A percentile compares a stretch with the other conserved stretches of the same genome.
These are phyloP conservation scores for Cataglyphis altisquamis DNA, from an alignment of 2,888 invertebrate genomes.

Conservation along the genomic window DNA sequence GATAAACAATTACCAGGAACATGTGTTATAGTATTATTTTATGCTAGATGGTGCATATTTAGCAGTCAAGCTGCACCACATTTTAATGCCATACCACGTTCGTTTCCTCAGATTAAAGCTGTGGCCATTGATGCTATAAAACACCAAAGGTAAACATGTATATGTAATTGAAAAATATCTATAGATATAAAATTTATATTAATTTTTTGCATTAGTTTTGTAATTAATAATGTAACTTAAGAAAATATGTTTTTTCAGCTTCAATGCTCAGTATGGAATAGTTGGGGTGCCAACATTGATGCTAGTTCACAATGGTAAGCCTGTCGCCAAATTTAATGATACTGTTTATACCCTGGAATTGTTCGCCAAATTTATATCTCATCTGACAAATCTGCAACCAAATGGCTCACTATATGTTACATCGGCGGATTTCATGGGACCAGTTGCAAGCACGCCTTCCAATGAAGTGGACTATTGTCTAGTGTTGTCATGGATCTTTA, in stretches of 20 bases:
- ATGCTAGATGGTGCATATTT: constrained; percentile 95
- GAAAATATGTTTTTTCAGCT: constrained; percentile 85
- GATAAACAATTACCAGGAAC: constrained; percentile 88
- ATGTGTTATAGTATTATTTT: constrained; percentile 95
- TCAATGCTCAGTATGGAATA: constrained; percentile 96
- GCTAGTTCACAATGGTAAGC: constrained; percentile 95
- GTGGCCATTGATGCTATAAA: constrained; percentile 96
- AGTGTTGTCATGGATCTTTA: constrained; percentile 94
- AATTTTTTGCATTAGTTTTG: background rate
- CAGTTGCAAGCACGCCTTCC: constrained; percentile 92
- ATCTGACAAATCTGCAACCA: constrained; percentile 91
- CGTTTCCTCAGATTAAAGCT: constrained; percentile 95
- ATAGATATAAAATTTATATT: constrained; percentile 13
- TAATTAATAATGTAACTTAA: background rate
- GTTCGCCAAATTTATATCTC: constrained; percentile 92
- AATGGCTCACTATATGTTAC: constrained; percentile 90
- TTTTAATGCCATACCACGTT: constrained; percentile 95
- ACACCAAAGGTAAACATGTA: constrained; percentile 88
- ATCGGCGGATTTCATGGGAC: constrained; percentile 93
- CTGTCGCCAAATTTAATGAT: constrained; percentile 94
- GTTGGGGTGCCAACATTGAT: constrained; percentile 96
- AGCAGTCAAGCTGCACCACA: constrained; percentile 96
- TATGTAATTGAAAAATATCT: background rate
- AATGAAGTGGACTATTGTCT: constrained; percentile 94
- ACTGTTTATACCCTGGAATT: constrained; percentile 93